Conservation (phyloP, 37 sponge, comb jelly and placozoan species). For the Corticium candelabrum region DNA sequence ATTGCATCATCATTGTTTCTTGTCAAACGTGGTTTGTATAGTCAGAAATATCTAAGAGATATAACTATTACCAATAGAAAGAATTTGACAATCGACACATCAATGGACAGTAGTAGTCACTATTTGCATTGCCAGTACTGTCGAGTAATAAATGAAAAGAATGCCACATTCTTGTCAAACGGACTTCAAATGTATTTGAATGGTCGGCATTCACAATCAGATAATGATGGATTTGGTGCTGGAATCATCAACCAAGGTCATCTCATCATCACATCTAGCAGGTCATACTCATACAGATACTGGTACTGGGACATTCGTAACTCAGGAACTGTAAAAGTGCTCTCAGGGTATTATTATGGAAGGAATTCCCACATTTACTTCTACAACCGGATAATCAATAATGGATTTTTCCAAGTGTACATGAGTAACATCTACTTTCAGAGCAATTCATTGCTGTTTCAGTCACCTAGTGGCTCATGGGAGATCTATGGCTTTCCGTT, state of each 20-base stretch:
- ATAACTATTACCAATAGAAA: background rate
- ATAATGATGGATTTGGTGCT: background rate
- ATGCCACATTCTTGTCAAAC: background rate
- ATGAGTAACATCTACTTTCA: too few relatives aligned
- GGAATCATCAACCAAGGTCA: conserved; percentile 5
- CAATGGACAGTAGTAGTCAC: background rate
- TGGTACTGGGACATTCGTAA: background rate
- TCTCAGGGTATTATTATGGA: background rate
- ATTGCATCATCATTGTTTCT: background rate
- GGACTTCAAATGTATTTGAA: background rate
- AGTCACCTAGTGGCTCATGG: background rate
- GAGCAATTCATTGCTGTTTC: too few relatives aligned
- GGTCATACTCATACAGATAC: background rate
- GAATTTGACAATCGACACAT: background rate
- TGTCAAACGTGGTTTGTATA: background rate
- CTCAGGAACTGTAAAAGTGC: background rate
- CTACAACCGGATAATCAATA: background rate
- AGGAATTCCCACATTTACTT: background rate
- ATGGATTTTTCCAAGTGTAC: background rate
- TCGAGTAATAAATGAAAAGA: background rate
- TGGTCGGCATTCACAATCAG: background rate
- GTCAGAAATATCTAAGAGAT: background rate
- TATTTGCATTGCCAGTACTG: background rate
- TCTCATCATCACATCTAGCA: background rate
- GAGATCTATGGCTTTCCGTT: background rate